Evolutionary conservation across 2,113 vertebrate genomes (phyloP), one percentile per base, ranked within the genome.

Genomic region (Gymnarchus niloticus): DNA sequence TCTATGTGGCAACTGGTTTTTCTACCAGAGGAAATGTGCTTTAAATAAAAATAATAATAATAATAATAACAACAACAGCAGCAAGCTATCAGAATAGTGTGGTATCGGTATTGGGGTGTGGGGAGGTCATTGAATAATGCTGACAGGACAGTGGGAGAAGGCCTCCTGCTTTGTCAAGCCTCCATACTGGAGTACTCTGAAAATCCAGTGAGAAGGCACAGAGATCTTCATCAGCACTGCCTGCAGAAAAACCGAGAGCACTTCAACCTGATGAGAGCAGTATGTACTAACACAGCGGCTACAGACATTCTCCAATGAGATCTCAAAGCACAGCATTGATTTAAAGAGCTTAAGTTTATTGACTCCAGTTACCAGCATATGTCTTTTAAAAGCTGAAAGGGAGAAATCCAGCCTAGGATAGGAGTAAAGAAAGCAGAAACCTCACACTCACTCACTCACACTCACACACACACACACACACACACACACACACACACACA

Each of bases 261-360:
- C 51, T 33, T 9, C 28, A n/a, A n/a, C n/a, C n/a, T n/a, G n/a
- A n/a, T n/a, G n/a, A 52, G 51, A 12, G 51, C 51, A 52, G 51
- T n/a, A n/a, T 37, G 61, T 69, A 14, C 28, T 33, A 69, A 69
- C 28, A 69, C 3, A 33, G 4, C 61, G 3, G 37, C 10, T 69
- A 69, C 12, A 69, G 37, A 19, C 81, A 84, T 28, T 77, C n/a
- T n/a, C 12, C 14, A 28, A 69, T 19, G 81, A 52, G 49, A 28
- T 82, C 8, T 8, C n/a, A 83, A 28, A 76, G 49, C 12, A 83
- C 81, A 86, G 14, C 0, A 19, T 90, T 90, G 81, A 87, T 86
- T 92, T 92, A 93, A 92, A 94, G 92, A 93, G 91, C 93, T 93
- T 91, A 93, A 94, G 93, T 95, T 95, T 95, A 96, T 96, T 93